A percentile compares a stretch with the other conserved stretches of the same genome.
Evolutionary conservation across 64 coral and sea anemone species (phyloP).

Genomic region (Montipora cactus): DNA sequence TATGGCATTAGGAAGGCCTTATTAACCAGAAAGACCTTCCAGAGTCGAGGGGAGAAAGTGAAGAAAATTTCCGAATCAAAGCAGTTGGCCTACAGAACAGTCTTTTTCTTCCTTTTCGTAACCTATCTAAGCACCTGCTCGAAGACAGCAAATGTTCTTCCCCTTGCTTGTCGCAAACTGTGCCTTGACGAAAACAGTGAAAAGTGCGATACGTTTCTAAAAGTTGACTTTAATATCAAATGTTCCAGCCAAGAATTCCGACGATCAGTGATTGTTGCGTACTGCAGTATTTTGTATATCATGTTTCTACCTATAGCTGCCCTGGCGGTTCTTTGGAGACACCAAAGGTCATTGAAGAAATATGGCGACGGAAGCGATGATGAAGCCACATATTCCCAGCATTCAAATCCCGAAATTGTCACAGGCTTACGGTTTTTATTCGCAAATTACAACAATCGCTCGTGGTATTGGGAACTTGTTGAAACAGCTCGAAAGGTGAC

Average conservation of each 20-base stretch:
- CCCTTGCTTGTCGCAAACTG: constrained; percentile 43
- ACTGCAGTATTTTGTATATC: not conserved
- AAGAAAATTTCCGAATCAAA: not conserved
- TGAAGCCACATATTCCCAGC: too few relatives aligned
- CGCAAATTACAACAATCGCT: constrained; percentile 34
- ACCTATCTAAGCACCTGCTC: too few relatives aligned
- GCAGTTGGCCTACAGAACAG: too few relatives aligned
- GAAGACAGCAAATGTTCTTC: constrained; percentile 2
- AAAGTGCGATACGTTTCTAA: too few relatives aligned
- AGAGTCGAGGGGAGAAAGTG: not conserved
- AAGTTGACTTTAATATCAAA: too few relatives aligned
- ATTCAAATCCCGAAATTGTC: not conserved
- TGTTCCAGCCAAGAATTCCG: too few relatives aligned
- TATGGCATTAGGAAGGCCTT: too few relatives aligned
- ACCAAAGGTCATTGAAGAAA: not conserved
- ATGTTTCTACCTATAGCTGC: not conserved
- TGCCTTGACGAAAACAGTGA: constrained; percentile 10
- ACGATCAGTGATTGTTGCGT: too few relatives aligned
- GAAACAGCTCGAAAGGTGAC: too few relatives aligned
- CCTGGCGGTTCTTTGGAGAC: constrained; percentile 18
- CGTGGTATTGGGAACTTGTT: too few relatives aligned
- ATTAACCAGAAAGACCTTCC: not conserved
- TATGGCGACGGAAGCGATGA: too few relatives aligned
- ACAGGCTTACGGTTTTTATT: constrained; percentile 54
- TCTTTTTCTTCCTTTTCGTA: too few relatives aligned